phyloP scores from a whole-genome alignment of 2,113 vertebrate genomes.

The Aplodontia rufa region DNA sequence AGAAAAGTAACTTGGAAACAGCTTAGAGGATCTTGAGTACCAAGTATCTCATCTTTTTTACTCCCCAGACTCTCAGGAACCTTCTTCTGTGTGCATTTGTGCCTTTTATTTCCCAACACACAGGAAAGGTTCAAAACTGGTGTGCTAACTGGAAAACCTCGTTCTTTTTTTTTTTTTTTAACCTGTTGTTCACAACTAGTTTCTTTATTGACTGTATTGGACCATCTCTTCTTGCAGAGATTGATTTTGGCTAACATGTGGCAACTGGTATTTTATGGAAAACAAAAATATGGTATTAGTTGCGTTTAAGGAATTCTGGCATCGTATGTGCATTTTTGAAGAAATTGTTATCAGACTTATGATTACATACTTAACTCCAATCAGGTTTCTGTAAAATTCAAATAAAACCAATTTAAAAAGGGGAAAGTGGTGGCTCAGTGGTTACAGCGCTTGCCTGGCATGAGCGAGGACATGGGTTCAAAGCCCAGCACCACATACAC shows the following conservation, averaged over 20 bases:
- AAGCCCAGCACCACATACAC: too few relatives aligned
- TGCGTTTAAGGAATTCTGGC: slow-evolving; percentile 78
- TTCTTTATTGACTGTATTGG: slow-evolving; percentile 48
- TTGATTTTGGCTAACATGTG: slow-evolving; percentile 64
- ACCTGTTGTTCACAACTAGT: slow-evolving; percentile 49
- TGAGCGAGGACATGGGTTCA: too few relatives aligned
- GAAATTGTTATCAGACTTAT: slow-evolving; percentile 75
- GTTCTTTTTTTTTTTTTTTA: too few relatives aligned
- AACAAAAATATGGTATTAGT: slow-evolving; percentile 56
- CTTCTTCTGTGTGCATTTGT: background rate
- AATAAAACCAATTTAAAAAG: slow-evolving; percentile 72
- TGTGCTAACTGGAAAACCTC: slow-evolving; percentile 58
- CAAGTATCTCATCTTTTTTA: background rate
- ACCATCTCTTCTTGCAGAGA: slow-evolving; percentile 64
- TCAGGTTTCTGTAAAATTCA: slow-evolving; percentile 74
- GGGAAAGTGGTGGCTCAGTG: too few relatives aligned
- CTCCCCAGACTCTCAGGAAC: background rate
- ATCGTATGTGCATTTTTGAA: slow-evolving; percentile 81
- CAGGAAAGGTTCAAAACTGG: background rate
- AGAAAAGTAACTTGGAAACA: background rate
- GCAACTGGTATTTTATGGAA: slow-evolving; percentile 60
- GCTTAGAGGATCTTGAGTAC: background rate
- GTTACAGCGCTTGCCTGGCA: too few relatives aligned
- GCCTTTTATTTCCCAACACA: background rate
- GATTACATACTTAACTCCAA: slow-evolving; percentile 70